A percentile compares a stretch with the other conserved stretches of the same genome.
Conservation (phyloP, 2,888 invertebrate genomes). For the Athalia rosae region DNA sequence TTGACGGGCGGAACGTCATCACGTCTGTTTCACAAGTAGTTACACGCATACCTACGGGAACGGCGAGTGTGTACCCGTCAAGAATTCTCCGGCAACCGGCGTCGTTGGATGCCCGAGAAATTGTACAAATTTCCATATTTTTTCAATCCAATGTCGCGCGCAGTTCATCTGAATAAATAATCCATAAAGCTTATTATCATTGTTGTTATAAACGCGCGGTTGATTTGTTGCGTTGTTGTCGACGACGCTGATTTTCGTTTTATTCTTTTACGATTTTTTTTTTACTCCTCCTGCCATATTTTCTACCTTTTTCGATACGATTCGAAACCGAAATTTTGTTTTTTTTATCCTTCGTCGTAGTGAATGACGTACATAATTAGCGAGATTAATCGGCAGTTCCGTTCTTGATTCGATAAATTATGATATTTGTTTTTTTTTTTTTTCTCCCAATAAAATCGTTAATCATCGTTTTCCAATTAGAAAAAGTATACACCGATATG, state of each 20-base stretch:
- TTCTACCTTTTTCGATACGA: too few species aligned
- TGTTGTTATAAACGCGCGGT: neutral
- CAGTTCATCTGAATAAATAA: conserved; percentile 32
- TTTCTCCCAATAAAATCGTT: too few species aligned
- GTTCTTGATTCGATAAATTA: too few species aligned
- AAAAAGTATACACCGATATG: too few species aligned
- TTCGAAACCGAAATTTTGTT: too few species aligned
- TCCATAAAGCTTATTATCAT: conserved; percentile 31
- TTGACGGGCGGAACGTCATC: conserved; percentile 1
- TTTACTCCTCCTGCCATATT: too few species aligned
- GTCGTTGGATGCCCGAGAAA: neutral
- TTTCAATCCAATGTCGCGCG: conserved; percentile 14
- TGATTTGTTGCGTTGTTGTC: conserved; percentile 39
- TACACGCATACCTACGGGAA: neutral
- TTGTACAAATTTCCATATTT: conserved; percentile 26
- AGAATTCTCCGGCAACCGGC: neutral
- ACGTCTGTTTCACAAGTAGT: conserved; percentile 4
- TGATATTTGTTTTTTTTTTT: too few species aligned
- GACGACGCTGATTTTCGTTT: conserved; percentile 4
- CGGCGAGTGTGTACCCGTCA: neutral
- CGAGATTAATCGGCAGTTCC: too few species aligned
- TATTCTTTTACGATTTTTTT: too few species aligned
- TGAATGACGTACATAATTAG: too few species aligned
- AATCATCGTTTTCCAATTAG: too few species aligned
- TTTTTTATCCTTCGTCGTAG: too few species aligned